Evolutionary conservation across 2,888 invertebrate species (phyloP), one percentile per base, ranked within the genome.

Genomic region (Troglohyphantes excavatus): DNA sequence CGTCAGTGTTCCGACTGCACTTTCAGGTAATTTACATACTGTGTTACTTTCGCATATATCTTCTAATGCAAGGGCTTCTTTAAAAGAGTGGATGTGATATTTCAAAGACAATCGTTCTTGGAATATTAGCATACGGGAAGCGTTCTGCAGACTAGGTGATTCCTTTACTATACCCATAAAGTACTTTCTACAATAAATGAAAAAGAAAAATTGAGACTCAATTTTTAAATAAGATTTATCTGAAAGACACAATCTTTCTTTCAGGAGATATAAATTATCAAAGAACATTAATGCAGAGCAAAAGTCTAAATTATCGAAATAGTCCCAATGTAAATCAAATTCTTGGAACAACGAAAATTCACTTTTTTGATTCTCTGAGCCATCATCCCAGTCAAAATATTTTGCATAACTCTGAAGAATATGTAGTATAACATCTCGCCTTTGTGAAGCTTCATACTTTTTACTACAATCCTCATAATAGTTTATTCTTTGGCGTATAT

Each of bases 281-380:
- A 82, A 82, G n/a, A 82, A 70, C 70, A 82, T 70, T 5, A 82
- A 3, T 7, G 82, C 33, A 1, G 61, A 70, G 21, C 82, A 61
- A n/a, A 82, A 82, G 33, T 82, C 82, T 17, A 82, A 19, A n/a
- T 82, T 70, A 72, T 82, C 70, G 17, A 61, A 82, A 19, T 82
- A 82, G 26, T 72, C 26, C 7, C 23, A 17, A 21, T 82, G 61
- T 2, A 39, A 0, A 19, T 11, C 21, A 39, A 59, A 72, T 19
- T 39, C 59, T 33, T 33, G 7, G 9, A 82, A 72, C n/a, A 19
- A 39, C 23, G 23, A n/a, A 39, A 82, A n/a, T 7, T 39, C n/a
- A 6, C 59, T 39, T 7, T 21, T n/a, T 6, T 0, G 0, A 1
- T 7, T 0, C n/a, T 0, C 61, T 6, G 29, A 11, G 11, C 23